Evolutionary conservation across 2,888 invertebrate species (phyloP).

Genomic region (Monochamus alternatus): DNA sequence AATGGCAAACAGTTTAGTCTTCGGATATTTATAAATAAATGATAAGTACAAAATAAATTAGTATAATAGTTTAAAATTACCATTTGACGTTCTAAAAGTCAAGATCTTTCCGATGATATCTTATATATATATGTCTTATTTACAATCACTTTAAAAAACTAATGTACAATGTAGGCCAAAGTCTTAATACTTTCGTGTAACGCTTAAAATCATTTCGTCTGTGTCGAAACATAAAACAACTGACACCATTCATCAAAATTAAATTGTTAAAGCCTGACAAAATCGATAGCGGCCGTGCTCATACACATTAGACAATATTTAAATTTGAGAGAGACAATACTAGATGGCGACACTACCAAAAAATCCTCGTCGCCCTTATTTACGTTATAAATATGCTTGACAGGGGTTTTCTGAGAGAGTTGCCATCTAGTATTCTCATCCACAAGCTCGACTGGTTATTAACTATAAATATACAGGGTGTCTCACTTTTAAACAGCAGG

Average conservation of each 20-base stretch:
- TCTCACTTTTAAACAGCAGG: too few species aligned
- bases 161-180: slow-evolving; percentile 4
- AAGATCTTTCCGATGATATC: not conserved
- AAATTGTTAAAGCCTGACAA: not conserved
- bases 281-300: too few species aligned
- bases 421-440: too few species aligned
- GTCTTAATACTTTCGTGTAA: slow-evolving; percentile 4
- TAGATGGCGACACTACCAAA: not conserved
- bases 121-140: slow-evolving; percentile 31
- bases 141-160: slow-evolving; percentile 21
- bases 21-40: slow-evolving; percentile 30
- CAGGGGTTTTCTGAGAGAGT: too few species aligned
- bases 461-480: too few species aligned
- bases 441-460: too few species aligned
- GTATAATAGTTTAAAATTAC: slow-evolving; percentile 12
- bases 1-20: slow-evolving; percentile 51
- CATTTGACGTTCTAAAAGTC: slow-evolving; percentile 22
- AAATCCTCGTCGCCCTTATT: too few species aligned
- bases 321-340: not conserved
- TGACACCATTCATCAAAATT: not conserved
- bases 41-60: slow-evolving; percentile 35
- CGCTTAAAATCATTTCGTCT: not conserved
- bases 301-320: too few species aligned
- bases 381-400: too few species aligned
- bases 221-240: not conserved